Conservation (phyloP, 2,888 invertebrate genomes). For the Idaea biselata region DNA sequence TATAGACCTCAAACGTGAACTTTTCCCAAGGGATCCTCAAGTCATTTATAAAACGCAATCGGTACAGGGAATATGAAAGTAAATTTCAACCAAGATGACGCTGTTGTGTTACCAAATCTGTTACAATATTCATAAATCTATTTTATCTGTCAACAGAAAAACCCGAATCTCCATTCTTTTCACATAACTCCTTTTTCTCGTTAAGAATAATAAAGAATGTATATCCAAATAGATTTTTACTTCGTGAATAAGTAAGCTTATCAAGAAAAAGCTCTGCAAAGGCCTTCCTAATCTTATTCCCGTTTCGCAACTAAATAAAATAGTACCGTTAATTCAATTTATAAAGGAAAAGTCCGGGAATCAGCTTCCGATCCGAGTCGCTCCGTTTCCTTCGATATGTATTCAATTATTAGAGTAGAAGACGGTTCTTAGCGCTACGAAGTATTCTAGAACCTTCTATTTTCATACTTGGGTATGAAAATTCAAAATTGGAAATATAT, state of each 20-base stretch:
- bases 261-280: neutral
- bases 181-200: neutral
- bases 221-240: neutral
- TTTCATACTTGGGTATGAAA: no score
- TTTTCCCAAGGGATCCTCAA: no score
- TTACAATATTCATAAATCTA: no score
- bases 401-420: neutral
- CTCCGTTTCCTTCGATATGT: neutral
- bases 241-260: neutral
- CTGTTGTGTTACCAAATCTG: no score
- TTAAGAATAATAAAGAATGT: neutral
- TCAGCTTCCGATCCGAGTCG: neutral
- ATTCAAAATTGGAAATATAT: no score
- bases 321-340: neutral
- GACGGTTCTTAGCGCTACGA: neutral
- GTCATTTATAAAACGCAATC: no score
- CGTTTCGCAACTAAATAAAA: neutral
- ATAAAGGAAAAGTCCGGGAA: neutral
- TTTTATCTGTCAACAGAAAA: no score
- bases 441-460: no score
- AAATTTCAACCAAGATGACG: no score
- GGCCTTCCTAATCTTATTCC: neutral
- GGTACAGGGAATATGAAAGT: no score
- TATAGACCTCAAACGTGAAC: no score
- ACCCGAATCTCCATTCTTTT: neutral